These are phyloP conservation scores for Actinostola sp. DNA, from an alignment of 92 coral and sea anemone species.

Conservation along the genomic window DNA sequence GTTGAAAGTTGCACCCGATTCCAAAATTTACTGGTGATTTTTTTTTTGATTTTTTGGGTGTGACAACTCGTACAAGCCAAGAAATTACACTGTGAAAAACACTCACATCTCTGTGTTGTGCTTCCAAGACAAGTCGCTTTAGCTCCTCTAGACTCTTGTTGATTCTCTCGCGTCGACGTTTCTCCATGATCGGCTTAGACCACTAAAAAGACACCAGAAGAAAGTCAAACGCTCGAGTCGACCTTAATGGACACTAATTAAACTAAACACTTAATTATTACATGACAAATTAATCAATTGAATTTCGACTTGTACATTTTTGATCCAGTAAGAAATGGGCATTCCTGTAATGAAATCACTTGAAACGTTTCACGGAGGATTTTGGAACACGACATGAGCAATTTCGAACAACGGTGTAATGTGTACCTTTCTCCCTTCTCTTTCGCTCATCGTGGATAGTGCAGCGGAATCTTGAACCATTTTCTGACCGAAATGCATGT, in stretches of 20 bases:
- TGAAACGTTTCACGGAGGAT: neutral
- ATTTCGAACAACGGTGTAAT: conserved; percentile 6
- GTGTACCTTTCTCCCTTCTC: conserved; percentile 65
- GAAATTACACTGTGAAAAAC: neutral
- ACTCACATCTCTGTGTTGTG: conserved; percentile 94
- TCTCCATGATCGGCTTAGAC: conserved; percentile 98
- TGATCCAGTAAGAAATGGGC: neutral
- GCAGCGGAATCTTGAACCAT: conserved; percentile 70
- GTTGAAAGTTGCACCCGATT: too few relatives aligned
- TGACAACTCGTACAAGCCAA: too few relatives aligned
- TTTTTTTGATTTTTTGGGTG: too few relatives aligned
- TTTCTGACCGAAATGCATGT: neutral
- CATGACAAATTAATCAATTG: neutral
- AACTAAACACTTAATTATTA: neutral
- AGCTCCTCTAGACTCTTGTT: conserved; percentile 86
- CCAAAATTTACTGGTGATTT: neutral
- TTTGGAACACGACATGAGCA: neutral
- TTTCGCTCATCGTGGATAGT: conserved; percentile 30
- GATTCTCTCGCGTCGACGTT: conserved; percentile 91
- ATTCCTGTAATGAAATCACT: neutral
- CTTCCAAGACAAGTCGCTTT: conserved; percentile 81
- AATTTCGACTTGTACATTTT: neutral
- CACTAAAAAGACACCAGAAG: conserved; percentile 46
- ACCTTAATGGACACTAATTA: neutral
- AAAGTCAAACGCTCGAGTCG: neutral